Base-by-base conservation (phyloP, 1,140 invertebrate genomes). In the Drosophila tristis region DNA sequence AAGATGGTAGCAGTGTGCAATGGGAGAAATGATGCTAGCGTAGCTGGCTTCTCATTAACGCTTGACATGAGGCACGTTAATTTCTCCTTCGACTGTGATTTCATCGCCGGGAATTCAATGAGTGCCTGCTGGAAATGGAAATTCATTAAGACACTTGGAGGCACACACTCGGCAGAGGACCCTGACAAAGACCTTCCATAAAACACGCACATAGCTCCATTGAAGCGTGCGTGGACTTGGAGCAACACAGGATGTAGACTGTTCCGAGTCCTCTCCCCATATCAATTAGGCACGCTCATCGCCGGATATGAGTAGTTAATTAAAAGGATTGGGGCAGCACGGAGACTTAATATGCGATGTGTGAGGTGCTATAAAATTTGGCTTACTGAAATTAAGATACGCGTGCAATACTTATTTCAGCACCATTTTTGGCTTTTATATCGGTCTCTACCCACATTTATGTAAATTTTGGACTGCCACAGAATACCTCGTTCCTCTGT, bases 301-400 rank as follows among this genome's bases (percentile, higher is more conserved):
- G 54, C 76, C 84, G 84, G 84, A 84, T 89, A 87, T 89, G 80
- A 87, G 84, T 90, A 89, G 84, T 87, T 87, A 87, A 87, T 87
- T 89, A 90, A 87, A 87, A 87, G 80, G 84, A 87, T 87, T 89
- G 78, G 29, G 61, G 56, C 61, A 45, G 68, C 61, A 44, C 42
- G 63, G 60, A 45, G 70, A 68, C 68, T 81, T 75, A 75, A 61
- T 68, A 62, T 62, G 57, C 55, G 25, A 76, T 56, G 58, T 64
- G 60, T 25, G 47, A 67, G 59, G 26, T 57, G 58, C 48, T 64
- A 74, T 74, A 74, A 74, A 73, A 56, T 49, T 51, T 31, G 42
- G 23, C n/a, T n/a, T 8, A 45, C 35, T 15, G n/a, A 47, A 72
- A 56, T 44, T 29, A 47, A 42, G 48, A 26, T 16, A 26, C 8